Evolutionary conservation across 2,888 invertebrate species (phyloP).

Genomic region (Glomeris marginata): DNA sequence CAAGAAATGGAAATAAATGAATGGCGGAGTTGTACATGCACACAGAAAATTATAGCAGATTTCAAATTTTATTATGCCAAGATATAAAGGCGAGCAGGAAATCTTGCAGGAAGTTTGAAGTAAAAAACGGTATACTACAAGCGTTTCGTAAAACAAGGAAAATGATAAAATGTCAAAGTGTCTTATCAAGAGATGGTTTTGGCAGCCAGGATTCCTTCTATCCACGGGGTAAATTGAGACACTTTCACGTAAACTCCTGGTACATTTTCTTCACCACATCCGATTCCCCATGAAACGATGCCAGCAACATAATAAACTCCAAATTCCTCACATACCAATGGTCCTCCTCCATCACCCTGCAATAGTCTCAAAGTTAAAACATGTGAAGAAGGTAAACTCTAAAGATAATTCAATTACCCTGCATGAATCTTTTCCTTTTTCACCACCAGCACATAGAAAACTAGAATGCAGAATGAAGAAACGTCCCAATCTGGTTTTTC

Average conservation of each 20-base stretch:
- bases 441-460: conserved; percentile 85
- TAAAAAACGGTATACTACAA: too few species aligned
- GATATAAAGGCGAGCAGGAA: too few species aligned
- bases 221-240: conserved; percentile 77
- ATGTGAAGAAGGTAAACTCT: neutral
- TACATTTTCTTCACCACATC: conserved; percentile 62
- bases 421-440: conserved; percentile 88
- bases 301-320: conserved; percentile 53
- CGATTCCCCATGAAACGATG: conserved; percentile 89
- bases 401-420: conserved; percentile 26
- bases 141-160: too few species aligned
- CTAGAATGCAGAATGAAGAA: conserved; percentile 63
- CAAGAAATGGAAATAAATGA: too few species aligned
- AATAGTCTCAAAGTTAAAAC: conserved; percentile 2
- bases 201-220: conserved; percentile 27
- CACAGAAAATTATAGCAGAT: too few species aligned
- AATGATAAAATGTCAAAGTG: too few species aligned
- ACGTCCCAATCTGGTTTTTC: conserved; percentile 63
- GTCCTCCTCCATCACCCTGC: conserved; percentile 80
- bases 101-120: too few species aligned
- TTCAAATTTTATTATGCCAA: too few species aligned
- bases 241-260: conserved; percentile 84
- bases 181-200: neutral
- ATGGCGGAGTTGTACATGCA: too few species aligned
- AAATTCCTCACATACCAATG: conserved; percentile 72